Percentiles rank a stretch among this genome's conserved stretches.
phyloP scores from a whole-genome alignment of 2,797 vertebrate genomes.

The Pogoniulus pusillus region DNA sequence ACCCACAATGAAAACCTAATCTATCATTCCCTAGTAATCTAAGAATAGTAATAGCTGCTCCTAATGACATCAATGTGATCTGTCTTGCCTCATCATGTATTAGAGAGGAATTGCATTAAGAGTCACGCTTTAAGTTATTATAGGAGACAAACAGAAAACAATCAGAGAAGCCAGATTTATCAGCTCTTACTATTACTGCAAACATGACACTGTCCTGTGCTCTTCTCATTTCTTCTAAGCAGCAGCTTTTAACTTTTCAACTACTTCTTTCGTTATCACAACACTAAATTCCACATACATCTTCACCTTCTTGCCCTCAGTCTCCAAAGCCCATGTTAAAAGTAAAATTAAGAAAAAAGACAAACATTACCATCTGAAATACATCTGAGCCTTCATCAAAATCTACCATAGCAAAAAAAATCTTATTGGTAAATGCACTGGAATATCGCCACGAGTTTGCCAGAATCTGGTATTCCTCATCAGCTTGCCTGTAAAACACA shows the following conservation, averaged over 20 bases:
- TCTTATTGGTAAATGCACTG: constrained; percentile 92
- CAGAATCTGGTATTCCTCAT: constrained; percentile 96
- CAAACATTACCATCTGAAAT: constrained; percentile 91
- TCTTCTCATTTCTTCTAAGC: neutral
- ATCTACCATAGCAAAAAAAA: constrained; percentile 96
- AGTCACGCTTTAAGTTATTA: neutral
- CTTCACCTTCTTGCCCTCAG: neutral
- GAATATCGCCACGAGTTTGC: constrained; percentile 99
- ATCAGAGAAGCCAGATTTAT: neutral
- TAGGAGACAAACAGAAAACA: neutral
- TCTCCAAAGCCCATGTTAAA: neutral
- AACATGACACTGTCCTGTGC: neutral
- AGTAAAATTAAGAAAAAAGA: neutral
- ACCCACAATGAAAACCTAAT: neutral
- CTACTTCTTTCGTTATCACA: neutral
- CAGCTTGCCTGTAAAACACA: constrained; percentile 86
- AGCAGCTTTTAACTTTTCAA: neutral
- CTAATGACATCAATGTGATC: neutral
- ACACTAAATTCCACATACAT: neutral
- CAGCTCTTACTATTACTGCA: neutral
- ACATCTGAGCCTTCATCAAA: constrained; percentile 98
- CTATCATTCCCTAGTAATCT: neutral
- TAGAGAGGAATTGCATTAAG: neutral
- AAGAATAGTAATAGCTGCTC: neutral
- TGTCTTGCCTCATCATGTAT: neutral